A percentile compares a stretch with the other conserved stretches of the same genome.
Conservation (phyloP, 1,140 invertebrate species). For the Calycopis cecrops region DNA sequence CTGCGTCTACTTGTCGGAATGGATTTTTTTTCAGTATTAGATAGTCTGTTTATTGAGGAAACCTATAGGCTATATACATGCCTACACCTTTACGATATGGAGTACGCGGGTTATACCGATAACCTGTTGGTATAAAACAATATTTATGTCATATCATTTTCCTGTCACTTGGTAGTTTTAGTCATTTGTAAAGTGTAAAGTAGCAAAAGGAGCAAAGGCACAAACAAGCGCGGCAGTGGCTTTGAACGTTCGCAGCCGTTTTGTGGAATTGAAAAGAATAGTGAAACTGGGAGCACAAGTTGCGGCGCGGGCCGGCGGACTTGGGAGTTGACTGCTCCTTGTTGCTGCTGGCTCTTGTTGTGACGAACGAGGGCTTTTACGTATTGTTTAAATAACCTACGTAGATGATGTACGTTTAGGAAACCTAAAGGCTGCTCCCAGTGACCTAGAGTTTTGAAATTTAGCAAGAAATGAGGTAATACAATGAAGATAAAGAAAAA, state of each 20-base stretch:
- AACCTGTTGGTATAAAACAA: neutral
- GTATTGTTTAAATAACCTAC: neutral
- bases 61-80: too few species aligned
- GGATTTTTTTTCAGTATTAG: too few species aligned
- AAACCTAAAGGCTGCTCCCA: too few species aligned
- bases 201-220: neutral
- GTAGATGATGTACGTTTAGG: neutral
- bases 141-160: neutral
- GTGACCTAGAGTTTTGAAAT: too few species aligned
- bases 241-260: slow-evolving; percentile 5
- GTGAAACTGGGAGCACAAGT: slow-evolving; percentile 3
- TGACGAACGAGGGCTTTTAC: neutral
- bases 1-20: too few species aligned
- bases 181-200: neutral
- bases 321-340: neutral
- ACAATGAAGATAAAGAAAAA: too few species aligned
- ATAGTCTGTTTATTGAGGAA: too few species aligned
- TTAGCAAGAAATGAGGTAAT: too few species aligned
- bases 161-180: neutral
- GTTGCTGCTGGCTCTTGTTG: neutral
- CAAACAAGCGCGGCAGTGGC: neutral
- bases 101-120: neutral
- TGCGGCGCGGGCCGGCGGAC: neutral
- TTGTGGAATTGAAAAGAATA: slow-evolving; percentile 9
- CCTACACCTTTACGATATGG: too few species aligned